phyloP scores from a whole-genome alignment of 2,113 vertebrate genomes.

The Notiomystis cincta region DNA sequence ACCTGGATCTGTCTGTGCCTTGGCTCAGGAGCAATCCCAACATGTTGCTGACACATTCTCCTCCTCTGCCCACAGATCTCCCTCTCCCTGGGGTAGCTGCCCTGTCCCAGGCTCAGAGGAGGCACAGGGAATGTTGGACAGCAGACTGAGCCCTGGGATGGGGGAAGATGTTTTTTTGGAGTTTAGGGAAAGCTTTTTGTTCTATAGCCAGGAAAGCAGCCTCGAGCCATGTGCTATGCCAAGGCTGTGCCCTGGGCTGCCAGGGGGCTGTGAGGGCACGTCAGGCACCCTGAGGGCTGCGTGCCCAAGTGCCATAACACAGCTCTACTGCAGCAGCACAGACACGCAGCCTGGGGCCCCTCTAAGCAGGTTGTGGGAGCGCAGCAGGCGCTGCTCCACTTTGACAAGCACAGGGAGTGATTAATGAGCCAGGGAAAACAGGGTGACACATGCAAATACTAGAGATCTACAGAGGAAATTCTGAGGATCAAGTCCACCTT shows the following conservation, averaged over 20 bases:
- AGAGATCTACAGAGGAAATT: conserved; percentile 51
- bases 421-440: conserved; percentile 64
- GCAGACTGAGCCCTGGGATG: not conserved
- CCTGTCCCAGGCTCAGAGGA: not conserved
- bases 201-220: not conserved
- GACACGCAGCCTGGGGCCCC: not conserved
- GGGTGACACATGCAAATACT: conserved; percentile 64
- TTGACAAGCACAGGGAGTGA: conserved; percentile 58
- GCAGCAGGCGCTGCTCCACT: conserved; percentile 28
- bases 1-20: not conserved
- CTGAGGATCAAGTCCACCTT: conserved; percentile 61
- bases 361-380: conserved; percentile 12
- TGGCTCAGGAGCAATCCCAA: not conserved
- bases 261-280: accelerated
- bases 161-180: not conserved
- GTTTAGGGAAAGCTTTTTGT: not conserved
- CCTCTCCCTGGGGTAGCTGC: not conserved
- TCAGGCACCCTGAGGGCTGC: accelerated
- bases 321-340: not conserved
- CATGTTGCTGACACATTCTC: not conserved
- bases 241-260: not conserved
- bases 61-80: not conserved
- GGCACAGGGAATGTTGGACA: not conserved
- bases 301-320: not conserved
- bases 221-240: accelerated